Base-by-base conservation (phyloP, 2,888 invertebrate genomes). In the Emmelina monodactyla region DNA sequence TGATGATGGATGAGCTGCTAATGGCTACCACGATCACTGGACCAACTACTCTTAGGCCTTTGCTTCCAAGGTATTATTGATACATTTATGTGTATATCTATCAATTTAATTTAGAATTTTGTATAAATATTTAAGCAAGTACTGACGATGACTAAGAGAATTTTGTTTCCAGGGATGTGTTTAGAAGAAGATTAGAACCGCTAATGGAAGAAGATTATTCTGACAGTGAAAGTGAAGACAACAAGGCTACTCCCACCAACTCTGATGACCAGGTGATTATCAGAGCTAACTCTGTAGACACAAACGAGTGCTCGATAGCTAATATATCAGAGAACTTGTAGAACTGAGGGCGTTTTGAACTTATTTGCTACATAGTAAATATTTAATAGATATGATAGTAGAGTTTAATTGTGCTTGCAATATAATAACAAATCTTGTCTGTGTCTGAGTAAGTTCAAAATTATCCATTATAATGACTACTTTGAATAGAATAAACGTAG, bases 191-290 rank as follows among this genome's bases (percentile, higher is more conserved):
- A 48, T 70, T 92, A 55, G 92, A 92, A 61, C 92, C 92, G 33
- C 82, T 92, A 4, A 85, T 90, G 45, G 92, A 92, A 68, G 92
- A 92, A 69, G 92, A 92, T 16, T 85, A 83, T 40, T 89, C 89
- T 13, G 88, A 88, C 53, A 86, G 85, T 47, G 72, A 57, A 38
- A 75, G 76, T 35, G 73, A 75, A 49, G 71, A 79, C 38, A 73
- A 78, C 49, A 80, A 79, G 38, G 64, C 71, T 1, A 73, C 79
- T 7, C 73, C 80, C 43, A 78, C 79, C 47, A 71, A 80, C 45
- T 72, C 76, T 32, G 78, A 78, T 9, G 75, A 78, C 62, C 81
- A 79, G 79, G 80, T 80, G 81, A 76, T 73, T 75, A 78, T 65
- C 47, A 47, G 36, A 33, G 37, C 38, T 32, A 31, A 37, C 38